Conservation (phyloP, 2,888 invertebrate genomes). For the Barypeithes pellucidus region DNA sequence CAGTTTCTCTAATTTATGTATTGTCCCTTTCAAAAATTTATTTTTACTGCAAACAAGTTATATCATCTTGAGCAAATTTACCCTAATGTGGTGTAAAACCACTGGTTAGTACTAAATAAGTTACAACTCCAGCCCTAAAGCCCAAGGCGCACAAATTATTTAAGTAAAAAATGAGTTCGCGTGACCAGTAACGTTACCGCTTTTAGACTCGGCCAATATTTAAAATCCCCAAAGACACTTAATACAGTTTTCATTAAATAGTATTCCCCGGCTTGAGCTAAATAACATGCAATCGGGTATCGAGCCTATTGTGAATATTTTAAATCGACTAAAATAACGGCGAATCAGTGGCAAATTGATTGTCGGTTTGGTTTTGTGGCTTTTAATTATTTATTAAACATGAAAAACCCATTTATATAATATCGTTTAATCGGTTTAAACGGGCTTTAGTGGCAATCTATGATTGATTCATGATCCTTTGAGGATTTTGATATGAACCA, state of each 20-base stretch:
- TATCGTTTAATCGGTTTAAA: background rate
- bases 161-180: constrained; percentile 22
- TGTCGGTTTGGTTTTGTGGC: constrained; percentile 2
- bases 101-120: background rate
- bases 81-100: background rate
- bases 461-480: too few relatives aligned
- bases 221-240: constrained; percentile 26
- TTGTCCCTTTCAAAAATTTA: too few relatives aligned
- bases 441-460: background rate
- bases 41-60: too few relatives aligned
- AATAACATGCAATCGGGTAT: constrained; percentile 17
- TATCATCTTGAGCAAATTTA: too few relatives aligned
- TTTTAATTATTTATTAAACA: constrained; percentile 11
- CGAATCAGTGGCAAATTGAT: constrained; percentile 17
- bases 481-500: too few relatives aligned
- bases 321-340: constrained; percentile 13
- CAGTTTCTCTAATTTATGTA: too few relatives aligned
- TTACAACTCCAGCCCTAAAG: background rate
- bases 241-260: constrained; percentile 27
- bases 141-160: constrained; percentile 13
- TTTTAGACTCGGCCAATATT: constrained; percentile 14
- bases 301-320: constrained; percentile 10
- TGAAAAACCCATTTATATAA: constrained; percentile 5
- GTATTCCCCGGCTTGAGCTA: background rate
- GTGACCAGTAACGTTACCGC: constrained; percentile 5